Evolutionary conservation across 2,888 invertebrate species (phyloP).

Genomic region (Marasmarcha lunaedactyla): DNA sequence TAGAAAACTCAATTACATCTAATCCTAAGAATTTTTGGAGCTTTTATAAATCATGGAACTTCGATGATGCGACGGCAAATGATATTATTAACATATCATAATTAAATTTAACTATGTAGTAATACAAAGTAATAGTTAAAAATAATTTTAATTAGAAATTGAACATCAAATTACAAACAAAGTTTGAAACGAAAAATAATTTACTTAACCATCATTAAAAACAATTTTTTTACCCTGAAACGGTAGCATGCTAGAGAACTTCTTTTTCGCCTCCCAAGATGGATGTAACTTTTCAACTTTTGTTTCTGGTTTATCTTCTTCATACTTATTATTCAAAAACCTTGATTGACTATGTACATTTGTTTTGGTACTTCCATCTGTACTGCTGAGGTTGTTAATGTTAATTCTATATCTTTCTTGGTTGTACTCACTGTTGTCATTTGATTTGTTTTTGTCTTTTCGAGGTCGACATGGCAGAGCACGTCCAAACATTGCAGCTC

Average conservation of each 20-base stretch:
- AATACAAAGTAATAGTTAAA: too few species aligned
- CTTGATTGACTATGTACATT: background rate
- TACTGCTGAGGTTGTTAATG: background rate
- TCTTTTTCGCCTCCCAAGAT: constrained; percentile 67
- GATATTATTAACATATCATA: too few species aligned
- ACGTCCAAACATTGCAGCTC: constrained; percentile 59
- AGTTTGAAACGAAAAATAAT: too few species aligned
- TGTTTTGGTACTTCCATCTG: constrained; percentile 7
- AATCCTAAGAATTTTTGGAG: too few species aligned
- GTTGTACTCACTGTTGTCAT: constrained; percentile 13
- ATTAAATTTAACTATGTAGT: too few species aligned
- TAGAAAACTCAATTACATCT: too few species aligned
- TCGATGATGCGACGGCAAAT: too few species aligned
- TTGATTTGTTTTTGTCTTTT: constrained; percentile 17
- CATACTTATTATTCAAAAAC: background rate
- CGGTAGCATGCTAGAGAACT: constrained; percentile 49
- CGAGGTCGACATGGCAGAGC: constrained; percentile 20
- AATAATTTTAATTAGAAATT: too few species aligned
- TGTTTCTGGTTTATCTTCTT: constrained; percentile 3
- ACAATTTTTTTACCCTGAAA: constrained; percentile 61
- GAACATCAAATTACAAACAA: too few species aligned
- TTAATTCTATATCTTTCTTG: too few species aligned
- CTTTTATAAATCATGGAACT: too few species aligned
- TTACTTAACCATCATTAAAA: constrained; percentile 37
- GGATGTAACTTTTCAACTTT: constrained; percentile 59